Conservation (phyloP, 2,888 invertebrate genomes). For the Caenorhabditis macrosperma region DNA sequence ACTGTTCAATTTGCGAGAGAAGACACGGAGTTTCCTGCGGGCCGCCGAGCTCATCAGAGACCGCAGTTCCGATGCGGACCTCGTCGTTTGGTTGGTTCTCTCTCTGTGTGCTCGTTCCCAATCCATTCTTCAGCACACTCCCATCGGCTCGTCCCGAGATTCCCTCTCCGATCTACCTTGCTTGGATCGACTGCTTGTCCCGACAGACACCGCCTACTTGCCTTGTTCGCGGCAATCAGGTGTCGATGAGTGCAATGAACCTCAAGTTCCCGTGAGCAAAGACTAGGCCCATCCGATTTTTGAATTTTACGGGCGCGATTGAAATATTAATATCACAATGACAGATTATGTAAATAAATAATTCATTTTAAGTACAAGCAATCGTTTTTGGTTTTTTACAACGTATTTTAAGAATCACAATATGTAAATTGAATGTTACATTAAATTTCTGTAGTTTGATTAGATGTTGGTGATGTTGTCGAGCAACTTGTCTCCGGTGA, state of each 20-base stretch:
- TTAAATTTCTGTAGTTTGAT: background rate
- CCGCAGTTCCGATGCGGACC: slow-evolving; percentile 46
- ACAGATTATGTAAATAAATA: slow-evolving; percentile 15
- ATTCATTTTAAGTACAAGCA: too few species aligned
- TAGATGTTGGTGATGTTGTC: slow-evolving; percentile 66
- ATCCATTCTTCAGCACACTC: slow-evolving; percentile 38
- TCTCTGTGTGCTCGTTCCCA: background rate
- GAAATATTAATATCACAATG: background rate
- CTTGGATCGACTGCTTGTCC: slow-evolving; percentile 58
- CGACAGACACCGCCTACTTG: slow-evolving; percentile 46
- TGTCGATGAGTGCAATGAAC: slow-evolving; percentile 40
- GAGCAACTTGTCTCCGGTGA: slow-evolving; percentile 64
- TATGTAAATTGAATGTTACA: background rate
- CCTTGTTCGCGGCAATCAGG: slow-evolving; percentile 58
- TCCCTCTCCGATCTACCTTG: slow-evolving; percentile 51
- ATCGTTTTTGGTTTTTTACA: slow-evolving; percentile 4
- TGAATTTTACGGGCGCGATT: background rate
- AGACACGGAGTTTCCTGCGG: slow-evolving; percentile 53
- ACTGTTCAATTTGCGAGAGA: slow-evolving; percentile 55
- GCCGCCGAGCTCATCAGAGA: slow-evolving; percentile 56
- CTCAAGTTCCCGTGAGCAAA: slow-evolving; percentile 53
- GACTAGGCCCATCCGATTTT: background rate
- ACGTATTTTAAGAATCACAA: slow-evolving; percentile 18
- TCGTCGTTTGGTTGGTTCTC: slow-evolving; percentile 50
- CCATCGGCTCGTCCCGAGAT: slow-evolving; percentile 59